Conservation (phyloP, 2,113 vertebrate species). For the Dryoscopus gambensis region DNA sequence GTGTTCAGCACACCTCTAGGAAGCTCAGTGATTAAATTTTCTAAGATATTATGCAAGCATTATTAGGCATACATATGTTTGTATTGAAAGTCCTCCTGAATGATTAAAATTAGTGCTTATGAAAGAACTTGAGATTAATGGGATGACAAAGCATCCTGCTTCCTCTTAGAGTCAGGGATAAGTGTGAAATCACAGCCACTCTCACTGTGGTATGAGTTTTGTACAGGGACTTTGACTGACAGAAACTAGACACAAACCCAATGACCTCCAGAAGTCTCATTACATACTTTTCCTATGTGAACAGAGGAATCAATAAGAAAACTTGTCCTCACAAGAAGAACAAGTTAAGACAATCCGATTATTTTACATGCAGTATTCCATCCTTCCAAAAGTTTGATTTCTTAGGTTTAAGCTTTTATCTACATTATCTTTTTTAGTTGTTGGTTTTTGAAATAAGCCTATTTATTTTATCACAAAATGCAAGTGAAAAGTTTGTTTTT, state of each 20-base stretch:
- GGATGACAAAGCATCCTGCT: constrained; percentile 24
- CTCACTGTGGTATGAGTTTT: background rate
- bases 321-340: background rate
- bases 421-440: background rate
- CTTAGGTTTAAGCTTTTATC: background rate
- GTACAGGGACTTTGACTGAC: background rate
- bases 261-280: background rate
- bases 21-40: background rate
- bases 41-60: background rate
- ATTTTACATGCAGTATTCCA: background rate
- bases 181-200: background rate
- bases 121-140: constrained; percentile 7
- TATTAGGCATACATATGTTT: background rate
- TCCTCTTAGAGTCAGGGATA: background rate
- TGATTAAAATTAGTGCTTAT: background rate
- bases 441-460: background rate
- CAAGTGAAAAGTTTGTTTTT: background rate
- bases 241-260: background rate
- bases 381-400: background rate
- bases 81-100: background rate
- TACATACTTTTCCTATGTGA: background rate
- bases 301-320: background rate
- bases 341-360: background rate
- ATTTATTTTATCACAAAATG: background rate
- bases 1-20: background rate